Evolutionary conservation across 2,888 invertebrate species (phyloP).

Genomic region (Argyra leucocephala): DNA sequence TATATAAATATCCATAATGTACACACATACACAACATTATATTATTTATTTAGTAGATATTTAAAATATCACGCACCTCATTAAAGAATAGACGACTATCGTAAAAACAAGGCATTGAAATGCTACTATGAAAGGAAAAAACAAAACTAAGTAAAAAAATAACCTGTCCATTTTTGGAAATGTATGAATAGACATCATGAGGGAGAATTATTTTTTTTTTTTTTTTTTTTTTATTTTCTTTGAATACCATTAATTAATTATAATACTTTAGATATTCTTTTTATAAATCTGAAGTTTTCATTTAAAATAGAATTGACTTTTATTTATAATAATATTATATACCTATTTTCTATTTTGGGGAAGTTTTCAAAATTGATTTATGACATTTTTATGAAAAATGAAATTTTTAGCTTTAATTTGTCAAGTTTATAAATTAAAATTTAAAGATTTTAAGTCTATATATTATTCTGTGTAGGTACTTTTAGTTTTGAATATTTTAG

Average conservation of each 20-base stretch:
- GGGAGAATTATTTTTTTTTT: no score
- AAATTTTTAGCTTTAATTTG: no score
- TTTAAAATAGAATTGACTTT: neutral
- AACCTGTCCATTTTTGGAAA: conserved; percentile 3
- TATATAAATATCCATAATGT: no score
- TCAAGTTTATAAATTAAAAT: no score
- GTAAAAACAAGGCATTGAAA: neutral
- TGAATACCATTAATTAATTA: neutral
- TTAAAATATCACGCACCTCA: neutral
- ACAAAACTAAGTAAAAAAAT: neutral
- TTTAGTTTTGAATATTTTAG: no score
- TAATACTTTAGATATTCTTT: neutral
- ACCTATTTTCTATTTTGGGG: no score
- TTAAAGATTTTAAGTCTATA: no score
- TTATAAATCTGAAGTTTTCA: neutral
- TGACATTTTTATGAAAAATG: no score
- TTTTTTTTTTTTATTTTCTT: neutral
- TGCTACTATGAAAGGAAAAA: neutral
- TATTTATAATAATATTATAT: no score
- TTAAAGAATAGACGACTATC: neutral
- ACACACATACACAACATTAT: no score
- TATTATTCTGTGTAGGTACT: no score
- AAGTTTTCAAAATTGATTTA: no score
- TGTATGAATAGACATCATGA: neutral
- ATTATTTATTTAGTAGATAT: neutral